Evolutionary conservation across 2,797 vertebrate genomes (phyloP), one percentile per base, ranked within the genome.

Genomic region (Urophycis tenuis): DNA sequence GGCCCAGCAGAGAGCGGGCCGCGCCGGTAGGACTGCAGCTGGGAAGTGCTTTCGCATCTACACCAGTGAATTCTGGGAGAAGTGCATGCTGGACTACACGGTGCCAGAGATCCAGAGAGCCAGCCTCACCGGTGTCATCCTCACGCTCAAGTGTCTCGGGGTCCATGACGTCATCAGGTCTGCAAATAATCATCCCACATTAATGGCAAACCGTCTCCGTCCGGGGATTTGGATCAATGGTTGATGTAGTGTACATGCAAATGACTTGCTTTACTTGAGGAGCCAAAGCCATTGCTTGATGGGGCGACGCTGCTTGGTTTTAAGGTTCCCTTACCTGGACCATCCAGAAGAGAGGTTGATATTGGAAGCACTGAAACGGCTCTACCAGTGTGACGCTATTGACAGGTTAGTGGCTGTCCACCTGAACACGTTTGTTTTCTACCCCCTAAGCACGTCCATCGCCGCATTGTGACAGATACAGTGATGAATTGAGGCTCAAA

Each of bases 121-220:
- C 72, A 99, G 96, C 77, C 91, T 99, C 86, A 96, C 96, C 0
- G 92, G 95, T 15, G 97, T 99, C 45, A 87, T 99, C 82, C 95
- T 99, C 81, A 98, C 97, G 67, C 90, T 99, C 79, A 99, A 99
- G 86, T 99, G 98, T 88, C 95, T 99, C 71, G 94, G 94, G 0
- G 92, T 99, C 77, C 96, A 99, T 34, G 96, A 99, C 87, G 97
- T 99, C 80, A 97, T 99, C 82, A 94, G 97, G 98, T 99, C 93
- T 79, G 19, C 6, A 5, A 39, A 39, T 29, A 73, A 39, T 67
- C 67, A 33, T n/a, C n/a, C 33, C 22, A 1, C n/a, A n/a, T n/a
- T 34, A 0, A 15, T n/a, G 0, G 41, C 25, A 45, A 60, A 67
- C 60, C 0, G 12, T 67, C 60, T 25, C 60, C 25, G 11, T 29